Conservation (phyloP, 2,888 invertebrate species). For the Phortica okadai region DNA sequence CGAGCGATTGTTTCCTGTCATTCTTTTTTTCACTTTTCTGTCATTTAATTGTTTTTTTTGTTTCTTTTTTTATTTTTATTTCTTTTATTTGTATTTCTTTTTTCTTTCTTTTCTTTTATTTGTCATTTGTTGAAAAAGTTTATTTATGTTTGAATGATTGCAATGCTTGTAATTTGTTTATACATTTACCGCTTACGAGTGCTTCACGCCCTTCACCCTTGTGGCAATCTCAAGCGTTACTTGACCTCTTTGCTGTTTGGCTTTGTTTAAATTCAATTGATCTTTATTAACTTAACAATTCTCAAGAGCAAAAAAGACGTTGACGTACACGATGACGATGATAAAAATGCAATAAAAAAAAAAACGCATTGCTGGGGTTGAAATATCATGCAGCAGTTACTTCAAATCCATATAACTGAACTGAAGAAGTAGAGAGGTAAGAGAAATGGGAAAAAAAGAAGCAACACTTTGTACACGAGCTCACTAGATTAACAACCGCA, state of each 20-base stretch:
- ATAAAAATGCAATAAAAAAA: neutral
- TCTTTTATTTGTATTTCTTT: too few species aligned
- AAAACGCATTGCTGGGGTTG: neutral
- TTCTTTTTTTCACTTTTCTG: conserved; percentile 18
- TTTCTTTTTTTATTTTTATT: neutral
- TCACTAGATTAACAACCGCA: neutral
- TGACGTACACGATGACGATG: neutral
- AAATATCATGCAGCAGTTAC: neutral
- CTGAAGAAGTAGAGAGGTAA: neutral
- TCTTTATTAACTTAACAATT: conserved; percentile 61
- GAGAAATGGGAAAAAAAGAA: neutral
- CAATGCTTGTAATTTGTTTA: conserved; percentile 25
- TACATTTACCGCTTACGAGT: neutral
- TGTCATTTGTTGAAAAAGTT: neutral
- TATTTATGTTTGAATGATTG: conserved; percentile 9
- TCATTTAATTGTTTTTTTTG: conserved; percentile 23
- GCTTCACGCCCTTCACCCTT: neutral
- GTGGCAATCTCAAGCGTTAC: conserved; percentile 38
- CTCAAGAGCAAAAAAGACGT: conserved; percentile 21
- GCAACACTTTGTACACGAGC: neutral
- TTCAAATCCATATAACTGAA: neutral
- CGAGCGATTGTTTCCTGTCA: conserved; percentile 26
- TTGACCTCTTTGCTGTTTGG: conserved; percentile 49
- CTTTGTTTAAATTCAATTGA: conserved; percentile 70
- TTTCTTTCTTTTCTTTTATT: neutral